These are phyloP conservation scores for Odontocolon sp. DNA, from an alignment of 2,888 invertebrate genomes.

Conservation along the genomic window DNA sequence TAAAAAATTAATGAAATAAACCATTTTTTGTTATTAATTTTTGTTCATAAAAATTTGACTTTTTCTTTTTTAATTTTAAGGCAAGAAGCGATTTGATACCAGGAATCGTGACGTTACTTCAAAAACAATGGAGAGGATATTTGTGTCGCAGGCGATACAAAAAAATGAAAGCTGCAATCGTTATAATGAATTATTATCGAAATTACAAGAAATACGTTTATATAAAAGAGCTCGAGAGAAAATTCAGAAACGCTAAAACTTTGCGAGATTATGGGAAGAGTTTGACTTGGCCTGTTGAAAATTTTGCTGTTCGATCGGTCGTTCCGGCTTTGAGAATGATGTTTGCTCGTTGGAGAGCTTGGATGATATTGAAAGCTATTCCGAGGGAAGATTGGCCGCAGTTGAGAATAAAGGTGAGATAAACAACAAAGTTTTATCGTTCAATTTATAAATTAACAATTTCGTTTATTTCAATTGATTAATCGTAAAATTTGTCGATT, in stretches of 20 bases:
- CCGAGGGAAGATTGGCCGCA: slow-evolving; percentile 94
- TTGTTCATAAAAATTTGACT: neutral
- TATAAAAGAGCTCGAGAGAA: slow-evolving; percentile 84
- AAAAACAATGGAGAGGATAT: slow-evolving; percentile 96
- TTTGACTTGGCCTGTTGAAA: slow-evolving; percentile 91
- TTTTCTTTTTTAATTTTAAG: slow-evolving; percentile 69
- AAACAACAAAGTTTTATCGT: neutral
- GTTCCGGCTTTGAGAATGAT: slow-evolving; percentile 85
- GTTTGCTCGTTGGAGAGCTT: slow-evolving; percentile 93
- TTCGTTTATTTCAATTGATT: neutral
- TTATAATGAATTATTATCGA: slow-evolving; percentile 91
- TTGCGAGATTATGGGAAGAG: slow-evolving; percentile 90
- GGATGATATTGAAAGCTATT: slow-evolving; percentile 90
- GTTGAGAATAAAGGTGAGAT: slow-evolving; percentile 86
- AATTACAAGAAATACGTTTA: slow-evolving; percentile 89
- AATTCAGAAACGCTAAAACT: slow-evolving; percentile 86
- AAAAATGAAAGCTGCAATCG: slow-evolving; percentile 92
- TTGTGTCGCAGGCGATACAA: slow-evolving; percentile 89
- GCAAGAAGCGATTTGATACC: slow-evolving; percentile 95
- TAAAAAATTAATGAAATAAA: slow-evolving; percentile 20
- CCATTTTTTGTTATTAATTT: neutral
- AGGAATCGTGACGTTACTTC: slow-evolving; percentile 94
- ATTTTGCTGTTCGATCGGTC: slow-evolving; percentile 86
- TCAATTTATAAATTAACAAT: neutral
- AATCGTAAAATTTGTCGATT: too few species aligned